Percentiles rank a stretch among this genome's conserved stretches.
These are phyloP conservation scores for Malthinus seriepunctatus DNA, from an alignment of 2,888 invertebrate species.

Conservation along the genomic window DNA sequence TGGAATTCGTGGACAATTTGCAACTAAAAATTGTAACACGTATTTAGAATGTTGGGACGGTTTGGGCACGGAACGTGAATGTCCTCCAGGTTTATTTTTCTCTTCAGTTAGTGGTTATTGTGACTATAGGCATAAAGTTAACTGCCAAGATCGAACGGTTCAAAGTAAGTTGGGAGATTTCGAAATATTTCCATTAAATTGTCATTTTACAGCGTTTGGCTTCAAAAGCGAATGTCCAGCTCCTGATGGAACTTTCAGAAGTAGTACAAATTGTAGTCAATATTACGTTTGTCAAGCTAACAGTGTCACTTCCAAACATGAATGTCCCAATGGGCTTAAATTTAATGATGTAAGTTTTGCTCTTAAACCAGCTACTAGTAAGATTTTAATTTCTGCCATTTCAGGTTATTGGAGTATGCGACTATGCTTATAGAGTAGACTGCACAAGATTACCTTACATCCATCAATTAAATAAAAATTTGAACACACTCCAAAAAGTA, in stretches of 20 bases:
- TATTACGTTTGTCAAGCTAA: slow-evolving; percentile 65
- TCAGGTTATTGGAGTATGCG: slow-evolving; percentile 66
- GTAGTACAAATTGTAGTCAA: slow-evolving; percentile 63
- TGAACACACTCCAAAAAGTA: slow-evolving; percentile 32
- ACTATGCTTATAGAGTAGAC: slow-evolving; percentile 64
- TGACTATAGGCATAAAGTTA: slow-evolving; percentile 66
- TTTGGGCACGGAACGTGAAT: slow-evolving; percentile 66
- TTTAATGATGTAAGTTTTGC: slow-evolving; percentile 44
- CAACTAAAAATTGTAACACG: slow-evolving; percentile 63
- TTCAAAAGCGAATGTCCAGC: slow-evolving; percentile 56
- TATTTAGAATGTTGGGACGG: slow-evolving; percentile 76
- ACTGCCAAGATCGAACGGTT: slow-evolving; percentile 51
- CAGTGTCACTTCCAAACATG: slow-evolving; percentile 58
- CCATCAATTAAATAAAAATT: slow-evolving; percentile 7
- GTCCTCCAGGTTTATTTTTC: slow-evolving; percentile 65
- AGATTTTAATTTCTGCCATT: slow-evolving; percentile 36
- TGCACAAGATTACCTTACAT: slow-evolving; percentile 39
- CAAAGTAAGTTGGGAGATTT: neutral
- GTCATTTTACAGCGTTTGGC: neutral
- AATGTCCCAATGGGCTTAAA: slow-evolving; percentile 62
- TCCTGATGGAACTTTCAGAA: slow-evolving; percentile 65
- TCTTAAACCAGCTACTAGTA: slow-evolving; percentile 22
- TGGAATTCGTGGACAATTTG: slow-evolving; percentile 64
- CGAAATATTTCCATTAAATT: neutral
- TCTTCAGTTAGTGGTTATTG: slow-evolving; percentile 61